Conservation (phyloP, 2,888 invertebrate genomes). For the Atrina japonica region DNA sequence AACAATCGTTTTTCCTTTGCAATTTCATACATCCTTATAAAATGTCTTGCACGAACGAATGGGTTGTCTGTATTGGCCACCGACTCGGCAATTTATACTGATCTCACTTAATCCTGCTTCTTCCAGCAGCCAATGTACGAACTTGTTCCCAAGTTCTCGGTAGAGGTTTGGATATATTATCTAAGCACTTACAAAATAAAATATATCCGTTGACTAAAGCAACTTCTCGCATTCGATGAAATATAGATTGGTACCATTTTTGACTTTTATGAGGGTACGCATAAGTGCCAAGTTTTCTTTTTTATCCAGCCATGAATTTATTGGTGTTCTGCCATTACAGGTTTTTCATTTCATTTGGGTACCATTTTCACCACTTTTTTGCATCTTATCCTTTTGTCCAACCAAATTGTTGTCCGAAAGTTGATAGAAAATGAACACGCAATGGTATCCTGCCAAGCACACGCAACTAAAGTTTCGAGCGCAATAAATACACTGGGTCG, state of each 20-base stretch:
- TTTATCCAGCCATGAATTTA: slow-evolving; percentile 34
- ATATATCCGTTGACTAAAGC: slow-evolving; percentile 51
- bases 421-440: slow-evolving; percentile 13
- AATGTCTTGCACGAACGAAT: slow-evolving; percentile 39
- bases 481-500: slow-evolving; percentile 53
- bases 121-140: too few relatives aligned
- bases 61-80: slow-evolving; percentile 13
- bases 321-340: slow-evolving; percentile 29
- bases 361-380: slow-evolving; percentile 17
- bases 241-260: slow-evolving; percentile 45
- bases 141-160: slow-evolving; percentile 1
- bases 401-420: slow-evolving; percentile 10
- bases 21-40: slow-evolving; percentile 31
- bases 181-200: slow-evolving; percentile 31
- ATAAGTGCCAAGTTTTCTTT: slow-evolving; percentile 31
- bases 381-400: slow-evolving; percentile 15
- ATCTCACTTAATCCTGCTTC: too few relatives aligned
- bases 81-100: too few relatives aligned
- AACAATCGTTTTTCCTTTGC: slow-evolving; percentile 39
- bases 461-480: slow-evolving; percentile 38
- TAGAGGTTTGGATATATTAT: background rate
- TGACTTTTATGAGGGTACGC: slow-evolving; percentile 27
- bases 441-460: slow-evolving; percentile 54
- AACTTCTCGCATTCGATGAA: slow-evolving; percentile 39
- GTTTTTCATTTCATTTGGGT: slow-evolving; percentile 21